Conservation (phyloP, 2,113 vertebrate species). For the Anarhynchus alexandrinus region DNA sequence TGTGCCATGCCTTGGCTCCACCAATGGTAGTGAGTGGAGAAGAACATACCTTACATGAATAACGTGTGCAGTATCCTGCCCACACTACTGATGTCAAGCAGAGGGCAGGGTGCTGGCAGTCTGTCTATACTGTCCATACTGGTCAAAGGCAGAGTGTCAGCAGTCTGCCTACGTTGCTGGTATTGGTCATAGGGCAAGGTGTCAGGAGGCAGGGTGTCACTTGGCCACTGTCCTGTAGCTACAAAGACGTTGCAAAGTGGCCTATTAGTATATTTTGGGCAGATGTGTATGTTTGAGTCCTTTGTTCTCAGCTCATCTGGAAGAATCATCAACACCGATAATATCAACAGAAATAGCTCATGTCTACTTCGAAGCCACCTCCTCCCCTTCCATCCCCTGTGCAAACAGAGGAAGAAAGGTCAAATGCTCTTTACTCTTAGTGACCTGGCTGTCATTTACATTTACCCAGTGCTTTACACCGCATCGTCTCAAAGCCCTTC, state of each 20-base stretch:
- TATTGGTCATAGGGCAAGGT: neutral
- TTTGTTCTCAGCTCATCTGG: neutral
- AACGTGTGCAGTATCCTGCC: neutral
- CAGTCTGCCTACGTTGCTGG: neutral
- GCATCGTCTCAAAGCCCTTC: neutral
- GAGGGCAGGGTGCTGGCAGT: neutral
- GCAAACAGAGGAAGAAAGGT: neutral
- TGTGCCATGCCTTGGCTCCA: neutral
- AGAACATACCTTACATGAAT: neutral
- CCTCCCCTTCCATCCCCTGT: neutral
- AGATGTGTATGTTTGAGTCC: neutral
- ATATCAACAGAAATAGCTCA: neutral
- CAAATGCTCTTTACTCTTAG: neutral
- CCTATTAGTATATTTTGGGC: neutral
- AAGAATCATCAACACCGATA: neutral
- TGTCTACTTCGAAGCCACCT: neutral
- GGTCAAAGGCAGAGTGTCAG: neutral
- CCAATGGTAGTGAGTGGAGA: accelerated
- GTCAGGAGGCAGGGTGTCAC: neutral
- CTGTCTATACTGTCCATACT: neutral
- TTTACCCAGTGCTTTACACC: neutral
- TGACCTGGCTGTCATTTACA: neutral
- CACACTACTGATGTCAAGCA: neutral
- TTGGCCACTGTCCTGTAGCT: neutral
- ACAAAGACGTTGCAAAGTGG: neutral